A percentile compares a stretch with the other conserved stretches of the same genome.
Evolutionary conservation across 1,140 invertebrate genomes (phyloP).

Genomic region (Drepana arcuata): DNA sequence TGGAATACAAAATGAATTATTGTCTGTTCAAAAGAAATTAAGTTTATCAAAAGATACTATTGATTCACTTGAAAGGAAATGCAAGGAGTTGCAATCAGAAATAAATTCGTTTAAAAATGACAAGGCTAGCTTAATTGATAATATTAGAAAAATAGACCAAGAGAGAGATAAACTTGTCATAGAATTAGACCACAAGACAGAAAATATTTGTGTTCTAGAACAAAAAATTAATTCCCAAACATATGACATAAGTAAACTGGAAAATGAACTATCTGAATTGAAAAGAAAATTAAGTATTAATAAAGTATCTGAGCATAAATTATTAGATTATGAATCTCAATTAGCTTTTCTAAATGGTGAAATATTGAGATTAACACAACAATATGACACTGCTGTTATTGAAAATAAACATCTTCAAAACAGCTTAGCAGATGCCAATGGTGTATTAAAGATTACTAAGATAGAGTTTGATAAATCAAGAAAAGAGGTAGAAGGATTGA

Average conservation of each 20-base stretch:
- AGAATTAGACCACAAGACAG: conserved; percentile 74
- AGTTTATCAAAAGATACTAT: conserved; percentile 69
- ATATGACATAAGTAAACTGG: conserved; percentile 51
- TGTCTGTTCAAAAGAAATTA: conserved; percentile 71
- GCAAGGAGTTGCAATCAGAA: conserved; percentile 72
- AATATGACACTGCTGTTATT: conserved; percentile 72
- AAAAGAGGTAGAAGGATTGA: conserved; percentile 78
- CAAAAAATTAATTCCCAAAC: conserved; percentile 71
- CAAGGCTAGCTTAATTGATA: conserved; percentile 70
- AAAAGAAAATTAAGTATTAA: conserved; percentile 57
- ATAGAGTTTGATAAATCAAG: conserved; percentile 76
- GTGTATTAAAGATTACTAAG: conserved; percentile 51
- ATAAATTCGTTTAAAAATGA: conserved; percentile 72
- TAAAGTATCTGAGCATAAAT: conserved; percentile 69
- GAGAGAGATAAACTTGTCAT: conserved; percentile 76
- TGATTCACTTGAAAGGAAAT: conserved; percentile 70
- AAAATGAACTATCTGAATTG: conserved; percentile 55
- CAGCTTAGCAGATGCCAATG: conserved; percentile 71
- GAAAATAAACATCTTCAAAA: conserved; percentile 78
- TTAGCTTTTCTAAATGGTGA: conserved; percentile 67
- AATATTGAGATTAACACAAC: conserved; percentile 54
- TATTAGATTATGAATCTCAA: conserved; percentile 72
- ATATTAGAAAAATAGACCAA: conserved; percentile 71
- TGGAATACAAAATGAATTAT: conserved; percentile 73
- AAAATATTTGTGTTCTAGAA: conserved; percentile 71